phyloP scores from a whole-genome alignment of 2,113 vertebrate species.

The Calyptomena viridis region DNA sequence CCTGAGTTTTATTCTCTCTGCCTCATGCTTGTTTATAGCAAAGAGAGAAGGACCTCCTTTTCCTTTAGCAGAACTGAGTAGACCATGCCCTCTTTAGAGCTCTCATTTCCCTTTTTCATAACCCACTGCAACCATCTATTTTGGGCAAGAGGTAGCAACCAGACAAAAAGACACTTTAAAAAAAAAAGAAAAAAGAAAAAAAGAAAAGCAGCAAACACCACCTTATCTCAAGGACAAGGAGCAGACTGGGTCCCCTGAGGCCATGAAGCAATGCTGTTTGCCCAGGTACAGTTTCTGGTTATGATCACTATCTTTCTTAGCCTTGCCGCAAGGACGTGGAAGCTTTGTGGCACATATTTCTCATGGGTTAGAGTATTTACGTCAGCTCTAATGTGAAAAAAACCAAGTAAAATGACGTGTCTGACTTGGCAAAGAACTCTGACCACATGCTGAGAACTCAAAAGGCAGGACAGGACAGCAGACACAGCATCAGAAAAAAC shows the following conservation, averaged over 20 bases:
- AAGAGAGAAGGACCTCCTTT: background rate
- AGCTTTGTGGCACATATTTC: slow-evolving; percentile 37
- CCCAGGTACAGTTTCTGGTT: slow-evolving; percentile 36
- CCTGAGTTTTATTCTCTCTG: background rate
- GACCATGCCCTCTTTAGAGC: background rate
- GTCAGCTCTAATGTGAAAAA: slow-evolving; percentile 26
- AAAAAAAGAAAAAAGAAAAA: background rate
- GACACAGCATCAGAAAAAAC: background rate
- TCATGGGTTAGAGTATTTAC: slow-evolving; percentile 29
- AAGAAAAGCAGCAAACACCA: background rate
- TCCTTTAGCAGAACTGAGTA: background rate
- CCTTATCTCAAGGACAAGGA: background rate
- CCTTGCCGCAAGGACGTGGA: background rate
- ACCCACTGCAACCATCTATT: background rate
- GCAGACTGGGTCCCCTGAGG: background rate
- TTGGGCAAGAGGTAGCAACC: background rate
- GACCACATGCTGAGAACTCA: background rate
- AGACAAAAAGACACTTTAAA: background rate
- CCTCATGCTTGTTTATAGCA: background rate
- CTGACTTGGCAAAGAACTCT: background rate
- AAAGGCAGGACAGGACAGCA: background rate
- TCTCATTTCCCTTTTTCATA: slow-evolving; percentile 21
- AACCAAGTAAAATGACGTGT: slow-evolving; percentile 30
- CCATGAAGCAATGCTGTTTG: background rate
- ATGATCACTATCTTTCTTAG: slow-evolving; percentile 54